Base-by-base conservation (phyloP, 2,797 vertebrate species). In the Harpagifer antarcticus region DNA sequence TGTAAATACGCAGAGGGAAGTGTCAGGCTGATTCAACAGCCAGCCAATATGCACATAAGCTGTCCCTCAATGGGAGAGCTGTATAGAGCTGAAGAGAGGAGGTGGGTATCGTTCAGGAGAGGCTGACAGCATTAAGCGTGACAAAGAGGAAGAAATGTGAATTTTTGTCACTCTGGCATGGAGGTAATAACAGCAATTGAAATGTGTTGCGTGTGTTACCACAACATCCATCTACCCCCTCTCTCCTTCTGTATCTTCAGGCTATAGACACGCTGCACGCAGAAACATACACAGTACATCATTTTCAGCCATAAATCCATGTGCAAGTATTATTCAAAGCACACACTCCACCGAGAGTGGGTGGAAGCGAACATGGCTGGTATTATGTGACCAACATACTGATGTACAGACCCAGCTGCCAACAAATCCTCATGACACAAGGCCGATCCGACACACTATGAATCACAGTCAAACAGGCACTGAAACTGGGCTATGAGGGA, bases 381-480 rank as follows among this genome's bases (percentile, higher is more conserved):
- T 79, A 67, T 81, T 78, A 88, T 81, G 53, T 50, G 3, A 82
- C 69, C 67, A 67, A 74, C 74, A 85, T 69, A 61, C 58, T 76
- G 76, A 86, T 83, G 74, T 59, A 82, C 61, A 72, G 68, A 81
- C 58, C 72, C 63, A 64, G 61, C 76, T 78, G 89, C 77, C 88
- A 82, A 69, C 86, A 83, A 85, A 90, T 85, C 76, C 83, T 82
- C 9, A 60, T 80, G 81, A 87, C 79, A 89, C 74, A 68, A 81
- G 79, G 45, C 79, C 71, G 54, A 85, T 76, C 67, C 14, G 55
- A 83, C 80, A 84, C 78, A 72, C 76, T 54, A 82, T 72, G 84
- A 86, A 83, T 90, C 86, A 79, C 63, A 72, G 82, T 78, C 78
- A 64, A 58, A 70, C 72, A 66, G 72, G 15, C 56, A 15, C 54